Evolutionary conservation across 1,140 invertebrate genomes (phyloP).

Genomic region (Gonioctena quinquepunctata): DNA sequence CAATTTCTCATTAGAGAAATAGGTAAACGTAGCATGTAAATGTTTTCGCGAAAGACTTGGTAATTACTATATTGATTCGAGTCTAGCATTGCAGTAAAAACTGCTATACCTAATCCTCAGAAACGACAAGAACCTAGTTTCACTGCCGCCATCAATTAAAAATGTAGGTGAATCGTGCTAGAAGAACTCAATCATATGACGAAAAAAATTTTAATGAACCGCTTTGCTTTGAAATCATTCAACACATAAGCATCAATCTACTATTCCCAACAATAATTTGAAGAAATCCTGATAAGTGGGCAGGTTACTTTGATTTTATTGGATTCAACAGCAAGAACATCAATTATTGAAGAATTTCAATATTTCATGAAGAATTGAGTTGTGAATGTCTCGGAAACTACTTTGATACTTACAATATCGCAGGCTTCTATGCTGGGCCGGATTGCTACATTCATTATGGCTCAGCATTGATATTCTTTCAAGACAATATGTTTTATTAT

Average conservation of each 20-base stretch:
- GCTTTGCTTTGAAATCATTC: not conserved
- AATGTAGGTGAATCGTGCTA: slow-evolving; percentile 5
- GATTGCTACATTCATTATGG: too few species aligned
- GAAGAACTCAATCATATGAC: not conserved
- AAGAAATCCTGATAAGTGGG: too few species aligned
- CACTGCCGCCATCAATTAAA: not conserved
- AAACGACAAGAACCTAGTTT: not conserved
- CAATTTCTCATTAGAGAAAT: not conserved
- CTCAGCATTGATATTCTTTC: too few species aligned
- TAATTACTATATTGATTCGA: not conserved
- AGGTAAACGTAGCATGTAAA: not conserved
- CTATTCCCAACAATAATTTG: too few species aligned
- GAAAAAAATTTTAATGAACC: not conserved
- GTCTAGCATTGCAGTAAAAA: not conserved
- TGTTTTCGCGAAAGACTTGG: not conserved
- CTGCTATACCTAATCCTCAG: not conserved
- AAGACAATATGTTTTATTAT: too few species aligned
- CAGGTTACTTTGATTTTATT: too few species aligned
- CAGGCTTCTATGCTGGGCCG: too few species aligned
- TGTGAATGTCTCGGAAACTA: too few species aligned
- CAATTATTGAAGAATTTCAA: too few species aligned
- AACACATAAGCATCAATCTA: not conserved
- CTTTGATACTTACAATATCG: too few species aligned
- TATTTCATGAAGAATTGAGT: too few species aligned
- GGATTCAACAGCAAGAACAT: too few species aligned